Evolutionary conservation across 1,140 invertebrate genomes (phyloP).

Genomic region (Druon quercuslanigerum): DNA sequence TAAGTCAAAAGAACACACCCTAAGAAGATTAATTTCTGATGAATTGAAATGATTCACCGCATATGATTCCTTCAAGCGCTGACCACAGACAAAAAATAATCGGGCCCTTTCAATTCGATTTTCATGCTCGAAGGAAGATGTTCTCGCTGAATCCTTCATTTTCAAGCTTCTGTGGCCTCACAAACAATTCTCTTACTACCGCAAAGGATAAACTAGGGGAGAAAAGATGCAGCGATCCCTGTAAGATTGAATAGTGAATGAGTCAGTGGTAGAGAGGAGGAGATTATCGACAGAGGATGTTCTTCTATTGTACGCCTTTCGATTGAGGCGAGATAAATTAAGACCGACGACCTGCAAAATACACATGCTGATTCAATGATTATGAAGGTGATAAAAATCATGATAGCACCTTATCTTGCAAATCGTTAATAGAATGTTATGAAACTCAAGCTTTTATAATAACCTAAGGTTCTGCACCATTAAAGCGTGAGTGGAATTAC

Average conservation of each 20-base stretch:
- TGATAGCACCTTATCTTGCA: neutral
- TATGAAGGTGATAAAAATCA: constrained; percentile 23
- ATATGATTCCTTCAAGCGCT: constrained; percentile 1
- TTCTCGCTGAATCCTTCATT: constrained; percentile 28
- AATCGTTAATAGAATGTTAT: neutral
- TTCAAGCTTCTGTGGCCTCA: constrained; percentile 9
- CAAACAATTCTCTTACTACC: constrained; percentile 24
- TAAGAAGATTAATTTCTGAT: neutral
- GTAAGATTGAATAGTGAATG: constrained; percentile 36
- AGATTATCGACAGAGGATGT: constrained; percentile 23
- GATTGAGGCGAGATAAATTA: constrained; percentile 22
- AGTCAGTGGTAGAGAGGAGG: constrained; percentile 22
- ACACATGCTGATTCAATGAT: neutral
- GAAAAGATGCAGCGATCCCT: constrained; percentile 33
- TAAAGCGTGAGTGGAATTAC: neutral
- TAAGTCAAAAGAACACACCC: neutral
- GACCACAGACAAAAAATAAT: constrained; percentile 24
- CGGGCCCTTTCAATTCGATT: constrained; percentile 20
- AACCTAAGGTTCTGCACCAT: neutral
- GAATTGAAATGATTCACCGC: neutral
- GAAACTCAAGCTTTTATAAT: neutral
- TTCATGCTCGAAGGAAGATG: constrained; percentile 22
- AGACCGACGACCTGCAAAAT: constrained; percentile 25
- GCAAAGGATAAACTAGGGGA: constrained; percentile 32
- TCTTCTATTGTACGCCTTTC: constrained; percentile 24